These are phyloP conservation scores for Aphidius colemani DNA, from an alignment of 2,888 invertebrate species.

Conservation along the genomic window DNA sequence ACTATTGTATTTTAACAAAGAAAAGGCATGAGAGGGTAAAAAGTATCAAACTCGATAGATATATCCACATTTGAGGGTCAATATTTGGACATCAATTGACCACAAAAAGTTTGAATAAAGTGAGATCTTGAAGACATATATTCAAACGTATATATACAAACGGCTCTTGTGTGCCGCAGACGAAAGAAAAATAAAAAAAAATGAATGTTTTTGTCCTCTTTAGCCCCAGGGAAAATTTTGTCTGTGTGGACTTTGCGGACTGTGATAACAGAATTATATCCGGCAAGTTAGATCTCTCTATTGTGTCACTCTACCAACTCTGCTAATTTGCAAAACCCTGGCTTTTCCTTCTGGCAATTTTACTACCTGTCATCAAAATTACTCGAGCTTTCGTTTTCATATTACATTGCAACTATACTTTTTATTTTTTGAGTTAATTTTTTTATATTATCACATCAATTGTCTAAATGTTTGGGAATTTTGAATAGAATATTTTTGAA, in stretches of 20 bases:
- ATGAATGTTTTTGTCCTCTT: too few relatives aligned
- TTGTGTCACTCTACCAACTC: constrained; percentile 39
- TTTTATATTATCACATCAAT: too few relatives aligned
- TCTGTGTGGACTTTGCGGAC: constrained; percentile 49
- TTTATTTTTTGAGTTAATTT: too few relatives aligned
- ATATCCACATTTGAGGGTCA: constrained; percentile 50
- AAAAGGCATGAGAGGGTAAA: constrained; percentile 28
- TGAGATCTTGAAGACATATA: constrained; percentile 20
- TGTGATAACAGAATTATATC: constrained; percentile 57
- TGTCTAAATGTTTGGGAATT: too few relatives aligned
- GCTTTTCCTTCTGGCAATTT: constrained; percentile 27
- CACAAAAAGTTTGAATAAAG: constrained; percentile 33
- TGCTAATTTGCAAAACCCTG: constrained; percentile 45
- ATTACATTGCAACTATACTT: too few relatives aligned
- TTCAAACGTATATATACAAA: background rate
- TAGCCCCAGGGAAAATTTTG: constrained; percentile 41
- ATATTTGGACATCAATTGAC: constrained; percentile 54
- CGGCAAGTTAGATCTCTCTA: constrained; percentile 34
- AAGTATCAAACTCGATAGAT: constrained; percentile 30
- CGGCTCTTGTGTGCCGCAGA: too few relatives aligned
- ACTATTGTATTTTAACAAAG: background rate
- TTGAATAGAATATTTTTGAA: too few relatives aligned
- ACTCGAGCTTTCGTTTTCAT: background rate
- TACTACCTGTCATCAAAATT: constrained; percentile 7
- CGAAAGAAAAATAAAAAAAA: too few relatives aligned